Conservation (phyloP, 1,140 invertebrate species). For the Helicoverpa zea region DNA sequence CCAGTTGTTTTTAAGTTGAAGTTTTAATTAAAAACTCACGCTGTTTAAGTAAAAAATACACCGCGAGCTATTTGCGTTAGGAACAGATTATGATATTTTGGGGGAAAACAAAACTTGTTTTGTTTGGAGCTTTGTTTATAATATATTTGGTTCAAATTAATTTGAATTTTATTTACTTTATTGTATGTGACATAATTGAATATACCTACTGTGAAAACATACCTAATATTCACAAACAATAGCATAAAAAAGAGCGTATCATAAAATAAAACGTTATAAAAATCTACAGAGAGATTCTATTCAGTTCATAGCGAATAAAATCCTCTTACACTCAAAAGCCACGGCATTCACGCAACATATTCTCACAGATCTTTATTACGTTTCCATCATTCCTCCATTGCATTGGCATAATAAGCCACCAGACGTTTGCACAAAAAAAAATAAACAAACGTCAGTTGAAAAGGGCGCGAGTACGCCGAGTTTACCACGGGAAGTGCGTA, state of each 20-base stretch:
- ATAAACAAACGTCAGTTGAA: conserved; percentile 38
- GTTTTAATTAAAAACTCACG: conserved; percentile 34
- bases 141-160: too few species aligned
- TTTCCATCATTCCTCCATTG: conserved; percentile 19
- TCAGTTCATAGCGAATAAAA: not conserved
- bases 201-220: too few species aligned
- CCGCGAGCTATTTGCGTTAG: not conserved
- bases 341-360: conserved; percentile 21
- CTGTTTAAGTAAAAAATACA: conserved; percentile 16
- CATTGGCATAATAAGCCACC: conserved; percentile 33
- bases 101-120: not conserved
- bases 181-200: too few species aligned
- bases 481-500: conserved; percentile 41
- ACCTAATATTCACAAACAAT: too few species aligned
- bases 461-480: conserved; percentile 51
- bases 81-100: not conserved
- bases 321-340: not conserved
- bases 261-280: not conserved
- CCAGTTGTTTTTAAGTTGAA: conserved; percentile 16
- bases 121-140: not conserved
- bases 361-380: conserved; percentile 33
- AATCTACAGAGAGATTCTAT: not conserved
- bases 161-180: too few species aligned
- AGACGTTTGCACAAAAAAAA: conserved; percentile 23
- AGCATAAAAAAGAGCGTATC: too few species aligned